Evolutionary conservation across 2,113 vertebrate genomes (phyloP).

Genomic region (Barnardius zonarius): DNA sequence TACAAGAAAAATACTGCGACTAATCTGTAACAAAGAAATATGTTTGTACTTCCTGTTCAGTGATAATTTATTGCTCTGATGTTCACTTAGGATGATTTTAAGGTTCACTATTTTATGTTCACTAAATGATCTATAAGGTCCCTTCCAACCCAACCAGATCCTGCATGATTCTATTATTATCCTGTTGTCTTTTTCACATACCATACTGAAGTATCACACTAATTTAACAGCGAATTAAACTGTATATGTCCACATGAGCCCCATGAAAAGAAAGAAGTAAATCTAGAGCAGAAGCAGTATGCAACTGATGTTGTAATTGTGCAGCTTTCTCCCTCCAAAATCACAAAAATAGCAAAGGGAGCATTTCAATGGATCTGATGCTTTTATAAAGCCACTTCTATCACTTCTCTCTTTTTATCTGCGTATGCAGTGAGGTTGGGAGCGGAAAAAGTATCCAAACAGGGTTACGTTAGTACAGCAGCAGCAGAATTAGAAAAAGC

Average conservation of each 20-base stretch:
- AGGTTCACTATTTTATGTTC: not conserved
- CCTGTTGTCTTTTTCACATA: not conserved
- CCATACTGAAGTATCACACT: not conserved
- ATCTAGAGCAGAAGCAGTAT: not conserved
- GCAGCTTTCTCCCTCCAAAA: conserved; percentile 18
- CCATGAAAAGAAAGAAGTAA: not conserved
- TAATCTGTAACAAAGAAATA: not conserved
- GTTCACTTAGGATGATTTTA: not conserved
- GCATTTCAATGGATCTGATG: not conserved
- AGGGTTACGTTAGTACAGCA: conserved; percentile 58
- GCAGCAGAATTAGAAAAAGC: conserved; percentile 60
- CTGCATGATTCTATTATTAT: not conserved
- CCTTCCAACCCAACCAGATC: not conserved
- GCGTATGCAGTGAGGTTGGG: not conserved
- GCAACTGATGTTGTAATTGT: not conserved
- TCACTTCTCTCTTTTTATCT: conserved; percentile 1
- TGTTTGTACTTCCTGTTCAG: not conserved
- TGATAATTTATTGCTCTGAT: not conserved
- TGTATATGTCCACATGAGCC: not conserved
- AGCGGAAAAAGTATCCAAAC: not conserved
- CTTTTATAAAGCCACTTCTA: not conserved
- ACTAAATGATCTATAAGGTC: not conserved
- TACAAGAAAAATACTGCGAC: not conserved
- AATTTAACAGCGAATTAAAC: not conserved
- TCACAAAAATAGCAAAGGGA: conserved; percentile 1